Percentiles rank a stretch among this genome's conserved stretches.
These are phyloP conservation scores for Tauraco erythrolophus DNA, from an alignment of 2,113 vertebrate species.

Conservation along the genomic window DNA sequence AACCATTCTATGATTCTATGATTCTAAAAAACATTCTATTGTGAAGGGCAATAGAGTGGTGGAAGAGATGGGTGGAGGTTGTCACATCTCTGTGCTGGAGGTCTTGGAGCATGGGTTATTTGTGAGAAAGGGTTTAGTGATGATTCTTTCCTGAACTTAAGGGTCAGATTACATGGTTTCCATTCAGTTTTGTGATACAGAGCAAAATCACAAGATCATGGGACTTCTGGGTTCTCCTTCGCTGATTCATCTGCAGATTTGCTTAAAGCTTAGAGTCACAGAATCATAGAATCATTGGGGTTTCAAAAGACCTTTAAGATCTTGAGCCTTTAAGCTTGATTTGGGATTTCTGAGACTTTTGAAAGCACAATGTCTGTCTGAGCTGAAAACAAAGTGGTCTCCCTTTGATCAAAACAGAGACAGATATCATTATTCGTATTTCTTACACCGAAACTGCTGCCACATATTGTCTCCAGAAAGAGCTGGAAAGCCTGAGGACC, in stretches of 20 bases:
- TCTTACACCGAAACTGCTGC: neutral
- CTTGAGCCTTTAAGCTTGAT: neutral
- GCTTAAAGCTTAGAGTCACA: too few species aligned
- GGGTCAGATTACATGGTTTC: neutral
- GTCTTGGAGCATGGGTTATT: neutral
- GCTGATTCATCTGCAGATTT: neutral
- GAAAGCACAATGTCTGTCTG: neutral
- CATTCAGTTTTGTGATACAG: neutral
- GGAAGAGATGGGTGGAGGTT: neutral
- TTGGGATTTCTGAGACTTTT: neutral
- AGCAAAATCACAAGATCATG: neutral
- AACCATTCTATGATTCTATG: too few species aligned
- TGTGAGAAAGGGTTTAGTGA: neutral
- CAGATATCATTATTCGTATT: neutral
- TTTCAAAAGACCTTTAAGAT: neutral
- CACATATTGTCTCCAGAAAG: neutral
- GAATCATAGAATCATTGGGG: too few species aligned
- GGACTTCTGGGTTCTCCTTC: neutral
- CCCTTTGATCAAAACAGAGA: neutral
- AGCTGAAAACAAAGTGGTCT: neutral
- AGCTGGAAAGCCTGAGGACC: neutral
- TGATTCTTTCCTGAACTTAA: neutral
- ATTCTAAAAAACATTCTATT: neutral
- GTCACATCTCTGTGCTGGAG: rapidly evolving
- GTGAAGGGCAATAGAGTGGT: neutral